Conservation (phyloP, 1,140 invertebrate genomes). For the Patella vulgata region DNA sequence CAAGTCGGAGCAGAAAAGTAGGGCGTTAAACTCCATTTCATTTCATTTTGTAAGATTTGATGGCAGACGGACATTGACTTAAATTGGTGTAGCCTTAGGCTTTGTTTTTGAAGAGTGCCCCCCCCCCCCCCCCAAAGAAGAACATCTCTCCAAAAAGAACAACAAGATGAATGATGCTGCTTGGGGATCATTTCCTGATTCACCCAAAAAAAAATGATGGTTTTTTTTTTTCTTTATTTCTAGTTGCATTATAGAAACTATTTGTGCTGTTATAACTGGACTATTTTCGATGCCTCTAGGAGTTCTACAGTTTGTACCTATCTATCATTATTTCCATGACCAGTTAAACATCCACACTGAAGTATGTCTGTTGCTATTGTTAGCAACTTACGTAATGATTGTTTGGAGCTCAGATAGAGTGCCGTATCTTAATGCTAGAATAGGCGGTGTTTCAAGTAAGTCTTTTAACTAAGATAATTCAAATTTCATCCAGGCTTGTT, state of each 20-base stretch:
- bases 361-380: constrained; percentile 74
- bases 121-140: too few species aligned
- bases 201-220: background rate
- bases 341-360: constrained; percentile 76
- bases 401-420: constrained; percentile 59
- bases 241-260: constrained; percentile 72
- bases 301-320: constrained; percentile 75
- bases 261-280: constrained; percentile 70
- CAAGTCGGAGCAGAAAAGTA: too few species aligned
- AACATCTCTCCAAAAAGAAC: too few species aligned
- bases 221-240: constrained; percentile 40
- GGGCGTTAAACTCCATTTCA: too few species aligned
- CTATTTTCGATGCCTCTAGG: constrained; percentile 78
- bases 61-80: background rate
- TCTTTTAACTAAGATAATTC: background rate
- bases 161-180: too few species aligned
- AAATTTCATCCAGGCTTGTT: too few species aligned
- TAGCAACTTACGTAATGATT: constrained; percentile 71
- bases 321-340: constrained; percentile 82
- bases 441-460: constrained; percentile 8
- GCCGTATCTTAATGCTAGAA: constrained; percentile 24
- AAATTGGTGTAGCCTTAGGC: too few species aligned
- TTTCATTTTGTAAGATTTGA: too few species aligned
- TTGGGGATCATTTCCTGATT: too few species aligned
- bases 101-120: too few species aligned